Evolutionary conservation across 2,113 vertebrate species (phyloP).

Genomic region (Corynorhinus townsendii): DNA sequence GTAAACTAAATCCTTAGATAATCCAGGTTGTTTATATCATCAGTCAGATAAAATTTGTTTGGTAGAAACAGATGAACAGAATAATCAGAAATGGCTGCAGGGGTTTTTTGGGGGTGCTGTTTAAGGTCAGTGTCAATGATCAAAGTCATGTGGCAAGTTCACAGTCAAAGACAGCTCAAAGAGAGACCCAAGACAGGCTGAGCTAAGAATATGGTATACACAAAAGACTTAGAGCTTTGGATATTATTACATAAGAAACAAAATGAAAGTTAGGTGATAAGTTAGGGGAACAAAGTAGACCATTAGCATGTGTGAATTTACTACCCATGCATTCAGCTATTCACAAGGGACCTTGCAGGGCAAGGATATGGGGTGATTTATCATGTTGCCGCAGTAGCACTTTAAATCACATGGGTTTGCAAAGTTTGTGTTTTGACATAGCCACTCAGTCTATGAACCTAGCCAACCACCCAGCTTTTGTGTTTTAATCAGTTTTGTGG

Average conservation of each 20-base stretch:
- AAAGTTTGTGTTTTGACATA: conserved; percentile 40
- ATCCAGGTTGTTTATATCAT: conserved; percentile 3
- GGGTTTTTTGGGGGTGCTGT: neutral
- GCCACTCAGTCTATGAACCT: neutral
- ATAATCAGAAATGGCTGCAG: conserved; percentile 22
- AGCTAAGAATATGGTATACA: neutral
- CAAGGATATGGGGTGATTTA: conserved; percentile 36
- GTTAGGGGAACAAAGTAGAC: neutral
- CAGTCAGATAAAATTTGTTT: conserved; percentile 29
- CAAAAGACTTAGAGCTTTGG: conserved; percentile 34
- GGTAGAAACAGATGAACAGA: conserved; percentile 39
- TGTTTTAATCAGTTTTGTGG: conserved; percentile 42
- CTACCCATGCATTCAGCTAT: conserved; percentile 2
- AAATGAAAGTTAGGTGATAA: conserved; percentile 40
- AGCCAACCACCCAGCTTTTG: conserved; percentile 27
- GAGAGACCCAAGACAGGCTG: conserved; percentile 18
- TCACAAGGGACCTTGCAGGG: neutral
- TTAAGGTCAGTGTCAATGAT: neutral
- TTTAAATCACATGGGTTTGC: conserved; percentile 32
- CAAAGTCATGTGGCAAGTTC: conserved; percentile 45
- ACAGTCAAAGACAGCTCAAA: conserved; percentile 40
- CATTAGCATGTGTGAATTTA: conserved; percentile 51
- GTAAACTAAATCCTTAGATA: neutral
- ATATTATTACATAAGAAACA: conserved; percentile 10
- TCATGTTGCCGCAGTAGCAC: neutral